These are phyloP conservation scores for Protobothrops flavoviridis DNA, from an alignment of 2,113 vertebrate genomes.

Conservation along the genomic window DNA sequence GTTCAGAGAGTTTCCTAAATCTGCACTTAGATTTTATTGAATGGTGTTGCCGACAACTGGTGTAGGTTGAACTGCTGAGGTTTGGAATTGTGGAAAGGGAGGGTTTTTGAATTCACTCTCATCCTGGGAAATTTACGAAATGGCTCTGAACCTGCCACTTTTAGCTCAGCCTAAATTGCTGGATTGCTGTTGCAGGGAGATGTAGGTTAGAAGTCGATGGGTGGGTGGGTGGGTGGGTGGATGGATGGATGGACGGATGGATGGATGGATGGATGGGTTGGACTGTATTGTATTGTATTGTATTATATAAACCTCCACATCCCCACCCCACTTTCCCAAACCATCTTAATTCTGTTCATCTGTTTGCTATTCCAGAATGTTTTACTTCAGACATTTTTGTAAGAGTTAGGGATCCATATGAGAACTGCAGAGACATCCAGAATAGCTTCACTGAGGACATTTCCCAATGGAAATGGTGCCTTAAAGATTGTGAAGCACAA, in stretches of 20 bases:
- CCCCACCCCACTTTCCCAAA: not conserved
- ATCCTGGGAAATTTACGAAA: not conserved
- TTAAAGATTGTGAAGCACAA: not conserved
- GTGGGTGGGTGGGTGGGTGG: no score
- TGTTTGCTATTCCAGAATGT: not conserved
- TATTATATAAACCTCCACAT: not conserved
- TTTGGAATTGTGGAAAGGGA: not conserved
- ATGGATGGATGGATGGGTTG: no score
- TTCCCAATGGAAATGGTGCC: not conserved
- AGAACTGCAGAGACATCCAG: not conserved
- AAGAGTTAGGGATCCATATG: not conserved
- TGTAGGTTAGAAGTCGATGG: not conserved
- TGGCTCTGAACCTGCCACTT: not conserved
- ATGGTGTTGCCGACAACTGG: no score
- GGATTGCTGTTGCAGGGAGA: not conserved
- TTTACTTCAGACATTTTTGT: not conserved
- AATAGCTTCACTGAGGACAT: not conserved
- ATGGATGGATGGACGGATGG: not conserved
- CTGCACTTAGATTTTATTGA: not conserved
- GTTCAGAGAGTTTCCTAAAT: not conserved
- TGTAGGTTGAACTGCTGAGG: not conserved
- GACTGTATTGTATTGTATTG: not conserved
- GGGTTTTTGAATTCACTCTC: not conserved
- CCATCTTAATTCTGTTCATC: not conserved
- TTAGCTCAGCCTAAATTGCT: no score